Percentiles rank a stretch among this genome's conserved stretches.
These are phyloP conservation scores for Anser brachyrhynchus DNA, from an alignment of 2,113 vertebrate genomes.

Conservation along the genomic window DNA sequence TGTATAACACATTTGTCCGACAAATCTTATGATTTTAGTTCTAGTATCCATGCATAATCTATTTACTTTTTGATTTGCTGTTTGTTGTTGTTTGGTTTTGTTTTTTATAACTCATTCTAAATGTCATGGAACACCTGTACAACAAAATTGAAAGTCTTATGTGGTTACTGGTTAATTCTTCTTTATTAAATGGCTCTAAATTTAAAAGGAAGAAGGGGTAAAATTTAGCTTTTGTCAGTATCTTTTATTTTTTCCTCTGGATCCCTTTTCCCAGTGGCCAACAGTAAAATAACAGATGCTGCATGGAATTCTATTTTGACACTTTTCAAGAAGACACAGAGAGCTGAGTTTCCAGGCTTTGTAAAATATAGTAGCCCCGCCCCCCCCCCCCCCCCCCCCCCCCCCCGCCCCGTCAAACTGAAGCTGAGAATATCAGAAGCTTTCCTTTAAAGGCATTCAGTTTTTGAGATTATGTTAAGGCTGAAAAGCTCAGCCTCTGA, in stretches of 20 bases:
- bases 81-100: background rate
- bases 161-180: background rate
- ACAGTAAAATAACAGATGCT: background rate
- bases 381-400: accelerated
- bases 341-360: background rate
- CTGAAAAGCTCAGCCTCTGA: background rate
- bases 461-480: background rate
- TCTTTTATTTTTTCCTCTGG: background rate
- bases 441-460: background rate
- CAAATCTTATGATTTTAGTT: background rate
- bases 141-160: background rate
- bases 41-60: background rate
- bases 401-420: too few relatives aligned
- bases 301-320: background rate
- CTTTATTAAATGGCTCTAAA: background rate
- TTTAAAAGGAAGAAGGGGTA: background rate
- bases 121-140: background rate
- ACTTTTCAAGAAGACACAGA: background rate
- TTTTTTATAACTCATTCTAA: background rate
- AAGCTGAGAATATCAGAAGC: background rate
- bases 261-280: background rate
- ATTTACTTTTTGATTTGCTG: background rate
- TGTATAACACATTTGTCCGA: background rate
- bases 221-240: background rate
- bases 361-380: background rate